These are phyloP conservation scores for Zaprionus inermis DNA, from an alignment of 1,140 invertebrate species.

Conservation along the genomic window DNA sequence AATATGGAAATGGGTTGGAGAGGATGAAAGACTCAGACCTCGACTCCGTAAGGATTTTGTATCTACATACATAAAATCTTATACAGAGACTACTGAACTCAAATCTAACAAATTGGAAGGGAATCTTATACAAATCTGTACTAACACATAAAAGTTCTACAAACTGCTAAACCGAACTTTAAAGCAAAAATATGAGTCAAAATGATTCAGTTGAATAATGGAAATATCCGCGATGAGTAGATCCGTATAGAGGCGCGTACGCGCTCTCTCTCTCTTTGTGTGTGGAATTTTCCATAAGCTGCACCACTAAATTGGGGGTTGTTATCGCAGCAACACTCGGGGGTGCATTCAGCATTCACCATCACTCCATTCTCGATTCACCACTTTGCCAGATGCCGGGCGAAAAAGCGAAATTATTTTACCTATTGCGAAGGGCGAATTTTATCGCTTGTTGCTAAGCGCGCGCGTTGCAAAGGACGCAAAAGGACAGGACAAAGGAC, in stretches of 20 bases:
- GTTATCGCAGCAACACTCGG: slow-evolving; percentile 11
- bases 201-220: slow-evolving; percentile 6
- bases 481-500: slow-evolving; percentile 45
- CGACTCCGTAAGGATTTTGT: no score
- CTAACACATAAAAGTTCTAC: background rate
- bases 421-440: slow-evolving; percentile 60
- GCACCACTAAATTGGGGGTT: slow-evolving; percentile 29
- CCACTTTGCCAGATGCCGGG: slow-evolving; percentile 59
- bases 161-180: background rate
- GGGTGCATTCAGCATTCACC: slow-evolving; percentile 9
- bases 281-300: slow-evolving; percentile 70
- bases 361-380: slow-evolving; percentile 65
- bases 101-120: no score
- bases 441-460: slow-evolving; percentile 76
- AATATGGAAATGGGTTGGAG: background rate
- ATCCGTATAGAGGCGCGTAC: slow-evolving; percentile 15
- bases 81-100: no score
- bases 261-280: background rate
- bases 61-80: no score
- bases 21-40: no score
- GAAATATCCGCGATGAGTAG: slow-evolving; percentile 12
- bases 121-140: background rate
- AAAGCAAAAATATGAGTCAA: background rate
- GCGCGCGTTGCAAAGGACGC: slow-evolving; percentile 46
- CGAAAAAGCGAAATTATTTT: slow-evolving; percentile 56